Evolutionary conservation across 2,797 vertebrate genomes (phyloP), one percentile per base, ranked within the genome.

Genomic region (Pampus argenteus): DNA sequence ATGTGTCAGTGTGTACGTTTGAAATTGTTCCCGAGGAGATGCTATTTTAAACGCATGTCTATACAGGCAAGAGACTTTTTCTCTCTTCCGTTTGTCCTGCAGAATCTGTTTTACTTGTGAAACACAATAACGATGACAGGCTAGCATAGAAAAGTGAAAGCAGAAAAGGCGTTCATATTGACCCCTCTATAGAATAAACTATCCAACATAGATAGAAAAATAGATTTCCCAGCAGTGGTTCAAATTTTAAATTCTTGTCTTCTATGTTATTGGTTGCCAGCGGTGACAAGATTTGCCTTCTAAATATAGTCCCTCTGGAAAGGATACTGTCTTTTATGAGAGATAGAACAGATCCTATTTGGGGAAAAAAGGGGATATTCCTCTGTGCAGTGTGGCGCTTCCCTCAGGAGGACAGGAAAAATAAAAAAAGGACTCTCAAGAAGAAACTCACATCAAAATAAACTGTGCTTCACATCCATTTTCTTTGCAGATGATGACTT

Each of bases 221-320:
- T 87, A 89, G 65, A 91, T 87, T 72, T 88, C 81, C 76, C 71
- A 85, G 76, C 79, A 75, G 70, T 85, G 61, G 82, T 74, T 91
- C 71, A 67, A 68, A 88, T 88, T 87, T 81, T 28, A 72, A 90
- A 86, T 82, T 59, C 78, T 82, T 49, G 57, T 76, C 81, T 81
- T 86, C 86, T 89, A 78, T 83, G 86, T 89, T 86, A 78, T 82
- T 83, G 72, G 66, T 74, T 62, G 78, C 58, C 83, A 66, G 71
- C 26, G 38, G 76, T 71, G 76, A 84, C 67, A 50, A 83, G 68
- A 83, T 76, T 87, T 86, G 66, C 81, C 66, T 75, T 86, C 81
- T 88, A 85, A 86, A 90, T 89, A 67, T 80, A 88, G 88, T 91
- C 78, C 76, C 67, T 79, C 71, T 65, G 71, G 61, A 51, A 84